Base-by-base conservation (phyloP, 2,888 invertebrate species). In the Drepanosiphum platanoidis region DNA sequence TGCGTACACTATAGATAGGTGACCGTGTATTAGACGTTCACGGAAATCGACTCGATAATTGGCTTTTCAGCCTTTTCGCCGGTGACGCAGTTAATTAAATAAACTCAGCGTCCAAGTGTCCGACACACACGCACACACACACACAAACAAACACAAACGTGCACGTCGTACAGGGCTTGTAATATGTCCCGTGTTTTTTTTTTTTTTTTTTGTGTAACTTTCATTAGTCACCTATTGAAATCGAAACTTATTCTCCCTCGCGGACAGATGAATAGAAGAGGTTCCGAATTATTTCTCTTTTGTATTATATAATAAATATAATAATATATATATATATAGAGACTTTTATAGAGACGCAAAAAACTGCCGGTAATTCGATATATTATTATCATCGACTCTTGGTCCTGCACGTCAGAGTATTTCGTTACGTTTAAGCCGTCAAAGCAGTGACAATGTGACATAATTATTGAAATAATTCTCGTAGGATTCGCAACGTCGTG, bases 141-240 rank as follows among this genome's bases (percentile, higher is more conserved):
- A n/a, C n/a, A 4, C 58, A 1, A 0, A 42, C 42, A 42, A 7
- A 42, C 42, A 42, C 42, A 42, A 7, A 42, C 42, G 11, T 11
- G 11, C 42, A 42, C 42, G 11, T 42, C 42, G 42, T 42, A 42
- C 42, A 42, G 5, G 42, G 42, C 42, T 42, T 11, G 42, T 42
- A 11, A 42, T 11, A 42, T n/a, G n/a, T 46, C 58, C 22, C n/a
- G 58, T 34, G 71, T 71, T n/a, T 9, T 1, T 22, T 39, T 36
- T 11, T 39, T 2, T 5, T 52, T 22, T 52, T 52, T 18, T 1
- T 61, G 61, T 27, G 30, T 32, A 3, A 32, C 9, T 72, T 72
- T 72, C 72, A 72, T 72, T 72, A 72, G 72, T 15, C 13, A 18
- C 42, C 72, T 30, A 72, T 72, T 72, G 72, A 72, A 42, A 46